phyloP scores from a whole-genome alignment of 2,888 invertebrate genomes.

The Catocala nupta region DNA sequence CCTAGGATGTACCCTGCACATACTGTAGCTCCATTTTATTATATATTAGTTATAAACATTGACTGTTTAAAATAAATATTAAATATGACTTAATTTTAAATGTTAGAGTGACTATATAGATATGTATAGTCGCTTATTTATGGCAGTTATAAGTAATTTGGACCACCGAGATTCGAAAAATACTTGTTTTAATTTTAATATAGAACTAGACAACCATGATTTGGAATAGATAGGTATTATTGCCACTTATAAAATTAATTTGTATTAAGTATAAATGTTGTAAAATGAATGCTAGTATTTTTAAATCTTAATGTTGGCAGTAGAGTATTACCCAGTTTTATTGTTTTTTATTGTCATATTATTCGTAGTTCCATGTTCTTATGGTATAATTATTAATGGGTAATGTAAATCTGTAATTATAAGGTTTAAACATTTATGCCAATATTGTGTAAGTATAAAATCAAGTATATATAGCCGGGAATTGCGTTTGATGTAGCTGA shows the following conservation, averaged over 20 bases:
- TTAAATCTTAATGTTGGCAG: constrained; percentile 13
- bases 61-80: constrained; percentile 33
- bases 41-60: constrained; percentile 30
- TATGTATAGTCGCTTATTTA: constrained; percentile 18
- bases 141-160: constrained; percentile 53
- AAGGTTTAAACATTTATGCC: no score
- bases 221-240: constrained; percentile 22
- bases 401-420: no score
- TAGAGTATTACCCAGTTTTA: constrained; percentile 17
- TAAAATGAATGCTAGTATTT: constrained; percentile 19
- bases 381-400: neutral
- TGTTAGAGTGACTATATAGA: neutral
- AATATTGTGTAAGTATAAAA: no score
- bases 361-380: neutral
- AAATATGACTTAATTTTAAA: neutral
- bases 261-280: constrained; percentile 23
- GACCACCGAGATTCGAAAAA: constrained; percentile 64
- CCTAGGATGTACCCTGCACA: constrained; percentile 4
- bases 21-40: constrained; percentile 10
- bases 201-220: constrained; percentile 18
- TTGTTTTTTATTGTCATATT: constrained; percentile 5
- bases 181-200: constrained; percentile 33
- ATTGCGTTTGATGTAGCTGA: no score
- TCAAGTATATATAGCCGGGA: no score
- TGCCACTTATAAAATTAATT: constrained; percentile 27